A percentile compares a stretch with the other conserved stretches of the same genome.
These are phyloP conservation scores for Calliphora vicina DNA, from an alignment of 1,140 invertebrate genomes.

Conservation along the genomic window DNA sequence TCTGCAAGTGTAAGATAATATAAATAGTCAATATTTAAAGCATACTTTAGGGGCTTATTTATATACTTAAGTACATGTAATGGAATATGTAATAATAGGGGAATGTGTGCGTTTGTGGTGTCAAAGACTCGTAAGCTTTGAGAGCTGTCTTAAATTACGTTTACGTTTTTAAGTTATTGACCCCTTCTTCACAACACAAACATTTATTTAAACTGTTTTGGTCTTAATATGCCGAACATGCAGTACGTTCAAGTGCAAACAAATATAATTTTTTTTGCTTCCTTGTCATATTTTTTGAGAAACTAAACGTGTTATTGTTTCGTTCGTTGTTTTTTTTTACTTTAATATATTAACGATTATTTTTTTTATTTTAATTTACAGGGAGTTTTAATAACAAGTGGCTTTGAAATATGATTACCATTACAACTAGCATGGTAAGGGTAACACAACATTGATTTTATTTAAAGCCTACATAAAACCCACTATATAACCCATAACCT, in stretches of 20 bases:
- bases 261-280: neutral
- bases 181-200: neutral
- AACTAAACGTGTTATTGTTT: neutral
- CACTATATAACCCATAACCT: too few species aligned
- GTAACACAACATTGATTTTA: too few species aligned
- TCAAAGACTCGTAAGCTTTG: neutral
- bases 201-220: neutral
- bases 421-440: too few species aligned
- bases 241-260: neutral
- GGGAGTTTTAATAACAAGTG: too few species aligned
- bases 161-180: neutral
- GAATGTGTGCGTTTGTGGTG: too few species aligned
- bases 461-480: too few species aligned
- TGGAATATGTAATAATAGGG: too few species aligned
- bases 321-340: too few species aligned
- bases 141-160: neutral
- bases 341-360: neutral
- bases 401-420: too few species aligned
- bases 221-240: neutral
- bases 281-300: neutral
- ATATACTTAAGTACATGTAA: too few species aligned
- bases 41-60: neutral
- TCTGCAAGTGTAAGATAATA: conserved; percentile 69
- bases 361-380: too few species aligned
- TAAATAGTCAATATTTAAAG: neutral